Evolutionary conservation across 2,113 vertebrate species (phyloP).

Genomic region (Saguinus imperator): DNA sequence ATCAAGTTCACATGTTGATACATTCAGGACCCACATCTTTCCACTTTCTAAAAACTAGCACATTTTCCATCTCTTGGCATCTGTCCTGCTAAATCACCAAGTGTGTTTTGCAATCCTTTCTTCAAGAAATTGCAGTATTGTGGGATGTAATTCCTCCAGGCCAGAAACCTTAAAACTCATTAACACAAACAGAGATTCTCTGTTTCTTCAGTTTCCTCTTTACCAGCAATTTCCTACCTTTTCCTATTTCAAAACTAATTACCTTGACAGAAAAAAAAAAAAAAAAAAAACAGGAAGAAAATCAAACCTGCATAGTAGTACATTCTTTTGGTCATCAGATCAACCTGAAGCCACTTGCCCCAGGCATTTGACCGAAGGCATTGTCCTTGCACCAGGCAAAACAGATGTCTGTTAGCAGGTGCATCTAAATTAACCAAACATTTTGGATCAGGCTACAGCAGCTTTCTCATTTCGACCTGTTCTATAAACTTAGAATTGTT

Average conservation of each 20-base stretch:
- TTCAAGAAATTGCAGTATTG: neutral
- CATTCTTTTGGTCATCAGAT: neutral
- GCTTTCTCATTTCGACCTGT: neutral
- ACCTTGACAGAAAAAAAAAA: neutral
- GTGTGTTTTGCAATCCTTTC: neutral
- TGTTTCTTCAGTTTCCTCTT: neutral
- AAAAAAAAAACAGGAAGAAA: neutral
- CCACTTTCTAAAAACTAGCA: neutral
- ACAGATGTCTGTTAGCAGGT: neutral
- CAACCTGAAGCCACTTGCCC: neutral
- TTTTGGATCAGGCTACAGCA: neutral
- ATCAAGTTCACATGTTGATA: neutral
- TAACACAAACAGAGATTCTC: neutral
- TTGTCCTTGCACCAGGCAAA: neutral
- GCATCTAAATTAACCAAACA: neutral
- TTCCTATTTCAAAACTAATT: neutral
- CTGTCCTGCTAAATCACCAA: neutral
- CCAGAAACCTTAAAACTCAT: neutral
- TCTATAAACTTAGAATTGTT: neutral
- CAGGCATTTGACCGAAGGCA: neutral
- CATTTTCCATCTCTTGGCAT: neutral
- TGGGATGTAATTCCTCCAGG: neutral
- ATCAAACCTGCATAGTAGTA: neutral
- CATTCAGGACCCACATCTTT: neutral
- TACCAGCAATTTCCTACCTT: neutral